Evolutionary conservation across 2,888 invertebrate genomes (phyloP), one percentile per base, ranked within the genome.

Genomic region (Cephus spinipes): DNA sequence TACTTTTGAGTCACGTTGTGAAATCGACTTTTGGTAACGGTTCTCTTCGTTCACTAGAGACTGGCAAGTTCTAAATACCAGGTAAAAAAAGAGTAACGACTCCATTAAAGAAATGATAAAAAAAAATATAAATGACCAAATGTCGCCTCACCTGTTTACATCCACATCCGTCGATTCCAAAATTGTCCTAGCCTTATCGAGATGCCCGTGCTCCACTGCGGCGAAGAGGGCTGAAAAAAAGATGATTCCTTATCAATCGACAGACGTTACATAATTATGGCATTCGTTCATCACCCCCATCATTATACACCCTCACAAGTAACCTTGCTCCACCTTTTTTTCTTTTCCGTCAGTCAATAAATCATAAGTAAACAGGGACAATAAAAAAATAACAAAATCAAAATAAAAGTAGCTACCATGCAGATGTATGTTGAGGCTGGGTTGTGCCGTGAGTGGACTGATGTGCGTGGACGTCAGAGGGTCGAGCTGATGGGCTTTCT

Each of bases 191-290:
- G 98, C 97, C 90, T 97, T 97, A 88, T 98, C 98, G 88, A 98
- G 92, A 91, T 99, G 98, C 76, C 98, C 98, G 92, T 98, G 97
- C 92, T 99, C 99, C 68, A 99, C 97, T 11, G 98, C 98, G 68
- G 97, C 96, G 91, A 99, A 98, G 74, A 98, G 93, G 77, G 97
- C 98, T 98, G 94, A 35, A 94, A 95, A 23, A 23, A 55, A 55
- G 6, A 40, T 23, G 2, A 15, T 55, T 0, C 55, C 55, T 55
- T 55, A 55, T 23, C 23, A 55, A 55, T 55, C 55, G 2, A 23
- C 23, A 6, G 55, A 6, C 23, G 23, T 55, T 55, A 55, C 9
- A 6, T 55, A 55, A 55, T 55, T 55, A 55, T 2, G 6, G 6
- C 69, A 69, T n/a, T 23, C 11, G 23, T 71, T 71, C 11, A 71